phyloP scores from a whole-genome alignment of 1,140 invertebrate genomes.

The Dufourea novaeangliae region DNA sequence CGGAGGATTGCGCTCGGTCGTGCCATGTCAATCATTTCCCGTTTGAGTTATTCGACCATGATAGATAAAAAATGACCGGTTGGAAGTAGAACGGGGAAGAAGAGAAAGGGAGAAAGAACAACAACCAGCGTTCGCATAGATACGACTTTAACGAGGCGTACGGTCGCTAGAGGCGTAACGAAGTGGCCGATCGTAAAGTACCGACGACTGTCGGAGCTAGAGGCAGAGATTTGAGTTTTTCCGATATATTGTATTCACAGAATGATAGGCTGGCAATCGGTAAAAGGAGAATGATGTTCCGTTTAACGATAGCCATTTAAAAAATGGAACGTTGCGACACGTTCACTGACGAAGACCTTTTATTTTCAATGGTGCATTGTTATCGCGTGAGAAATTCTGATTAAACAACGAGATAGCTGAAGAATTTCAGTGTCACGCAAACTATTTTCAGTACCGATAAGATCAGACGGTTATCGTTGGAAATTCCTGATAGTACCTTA shows the following conservation, averaged over 20 bases:
- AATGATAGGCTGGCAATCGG: too few species aligned
- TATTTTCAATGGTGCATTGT: not conserved
- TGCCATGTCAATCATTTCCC: not conserved
- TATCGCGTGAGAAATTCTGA: not conserved
- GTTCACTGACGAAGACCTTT: not conserved
- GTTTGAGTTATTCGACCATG: not conserved
- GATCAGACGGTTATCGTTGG: not conserved
- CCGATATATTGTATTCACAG: too few species aligned
- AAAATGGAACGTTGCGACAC: not conserved
- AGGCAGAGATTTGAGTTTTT: too few species aligned
- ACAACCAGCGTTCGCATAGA: not conserved
- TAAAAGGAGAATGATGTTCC: too few species aligned
- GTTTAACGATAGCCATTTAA: not conserved
- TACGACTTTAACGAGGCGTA: not conserved
- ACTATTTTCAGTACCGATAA: not conserved
- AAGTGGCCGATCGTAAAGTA: too few species aligned
- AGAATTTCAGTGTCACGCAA: not conserved
- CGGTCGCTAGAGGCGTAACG: too few species aligned
- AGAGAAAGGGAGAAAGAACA: too few species aligned
- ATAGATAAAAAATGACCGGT: not conserved
- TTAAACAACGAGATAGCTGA: not conserved
- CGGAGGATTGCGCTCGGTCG: not conserved
- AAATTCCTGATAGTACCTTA: not conserved
- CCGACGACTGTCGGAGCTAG: too few species aligned
- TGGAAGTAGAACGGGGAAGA: too few species aligned